Evolutionary conservation across 2,113 vertebrate genomes (phyloP), one percentile per base, ranked within the genome.

Genomic region (Brienomyrus longianalis): DNA sequence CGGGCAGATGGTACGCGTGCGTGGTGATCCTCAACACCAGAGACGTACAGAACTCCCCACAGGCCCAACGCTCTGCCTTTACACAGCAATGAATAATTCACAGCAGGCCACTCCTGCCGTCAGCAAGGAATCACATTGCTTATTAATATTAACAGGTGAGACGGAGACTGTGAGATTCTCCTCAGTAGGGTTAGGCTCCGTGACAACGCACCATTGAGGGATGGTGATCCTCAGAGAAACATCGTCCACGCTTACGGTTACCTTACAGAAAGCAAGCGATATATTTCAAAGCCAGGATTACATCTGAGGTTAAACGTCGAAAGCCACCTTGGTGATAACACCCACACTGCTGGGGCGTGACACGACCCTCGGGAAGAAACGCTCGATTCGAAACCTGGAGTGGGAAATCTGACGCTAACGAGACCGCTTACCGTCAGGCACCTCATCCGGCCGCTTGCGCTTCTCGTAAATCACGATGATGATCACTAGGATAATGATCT

Each of bases 401-500:
- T 5, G 11, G 39, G 59, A 17, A 15, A 11, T 3, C 3, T 21
- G 43, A 50, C 2, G 39, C 7, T 8, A 1, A 51, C 66, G 15
- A 17, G 59, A n/a, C 27, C 27, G 19, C 96, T 97, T 96, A 99
- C 98, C 98, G 3, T 99, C 98, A 91, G 97, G 97, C 91, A 99
- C 95, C 88, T 99, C 98, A 17, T 99, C 98, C 0, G 98, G 98
- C 96, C 97, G 96, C 98, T 99, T 99, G 93, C 97, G 97, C 95
- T 99, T 99, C 96, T 99, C 98, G 85, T 99, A 99, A 90, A 99
- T 93, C 90, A 99, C 97, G 89, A 99, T 99, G 96, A 99, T 98
- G 95, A 99, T 89, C 80, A 98, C 95, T 77, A 99, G 96, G 93
- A 99, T 97, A 91, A 99, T 95, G 89, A 99, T 97, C 95, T 99